Evolutionary conservation across 37 sponge, comb jelly and placozoan genomes (phyloP), one percentile per base, ranked within the genome.

Genomic region (Aphrocallistes beatrix): DNA sequence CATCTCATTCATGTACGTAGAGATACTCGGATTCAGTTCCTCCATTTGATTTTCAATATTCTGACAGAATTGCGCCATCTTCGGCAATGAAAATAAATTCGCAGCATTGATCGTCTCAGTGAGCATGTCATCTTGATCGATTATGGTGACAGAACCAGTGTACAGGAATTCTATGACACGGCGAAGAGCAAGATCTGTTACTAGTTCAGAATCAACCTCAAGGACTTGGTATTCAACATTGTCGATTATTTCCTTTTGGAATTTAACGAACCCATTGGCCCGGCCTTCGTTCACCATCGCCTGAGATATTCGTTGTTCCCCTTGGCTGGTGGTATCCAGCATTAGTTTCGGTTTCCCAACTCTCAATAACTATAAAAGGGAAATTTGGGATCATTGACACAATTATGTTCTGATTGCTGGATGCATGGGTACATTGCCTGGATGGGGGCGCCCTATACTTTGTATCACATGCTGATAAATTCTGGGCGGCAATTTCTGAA

Each of bases 21-120:
- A 91, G 38, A 95, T 91, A 82, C 91, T 91, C 0, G 93, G 96
- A 69, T 95, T 95, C 23, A 95, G 85, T 87, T 88, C 88, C 86
- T 92, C 96, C 13, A 90, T 82, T 23, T 85, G 89, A 1, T 89
- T 86, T 17, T 83, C 39, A 34, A 87, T 88, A 83, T 95, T 95
- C 83, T 91, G 82, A 37, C 88, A 86, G 16, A 95, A 85, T 16
- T 39, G 48, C 25, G 49, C 48, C 48, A 95, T 75, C 84, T 95
- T 90, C 9, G 96, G 93, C 8, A 92, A 82, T 37, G 92, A 90
- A 82, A 95, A 39, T 8, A 90, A 28, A 21, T 81, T 45, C 36
- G 93, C 93, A 23, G 86, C 90, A 3, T 17, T 81, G 21, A 91
- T 37, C 0, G 91, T 91, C 37, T 88, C 91, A 1, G 88, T 84